Evolutionary conservation across 1,140 invertebrate genomes (phyloP).

Genomic region (Drosophila nikananu): DNA sequence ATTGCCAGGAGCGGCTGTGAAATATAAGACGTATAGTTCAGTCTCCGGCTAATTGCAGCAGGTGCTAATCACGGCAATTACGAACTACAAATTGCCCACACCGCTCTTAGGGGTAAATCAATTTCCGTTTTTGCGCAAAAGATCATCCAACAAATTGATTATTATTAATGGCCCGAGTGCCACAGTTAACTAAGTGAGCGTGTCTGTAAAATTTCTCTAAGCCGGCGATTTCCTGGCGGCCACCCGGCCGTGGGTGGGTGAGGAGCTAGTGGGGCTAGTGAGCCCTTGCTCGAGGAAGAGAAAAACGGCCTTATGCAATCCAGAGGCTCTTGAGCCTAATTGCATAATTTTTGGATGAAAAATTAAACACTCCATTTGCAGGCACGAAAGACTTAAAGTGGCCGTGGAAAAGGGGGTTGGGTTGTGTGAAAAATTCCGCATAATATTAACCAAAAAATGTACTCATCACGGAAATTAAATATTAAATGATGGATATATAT

Average conservation of each 20-base stretch:
- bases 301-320: constrained; percentile 54
- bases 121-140: constrained; percentile 66
- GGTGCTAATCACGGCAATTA: constrained; percentile 63
- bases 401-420: not conserved
- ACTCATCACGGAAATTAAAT: not conserved
- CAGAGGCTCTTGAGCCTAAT: constrained; percentile 23
- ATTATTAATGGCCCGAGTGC: constrained; percentile 41
- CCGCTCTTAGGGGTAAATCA: constrained; percentile 61
- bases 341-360: constrained; percentile 50
- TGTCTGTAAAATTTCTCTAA: constrained; percentile 57
- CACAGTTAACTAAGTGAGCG: constrained; percentile 66
- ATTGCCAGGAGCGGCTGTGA: constrained; percentile 26
- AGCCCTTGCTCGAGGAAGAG: constrained; percentile 27
- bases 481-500: not conserved
- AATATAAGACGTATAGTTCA: not conserved
- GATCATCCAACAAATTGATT: constrained; percentile 55
- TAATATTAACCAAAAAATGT: not conserved
- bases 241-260: not conserved
- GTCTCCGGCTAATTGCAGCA: constrained; percentile 48
- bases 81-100: constrained; percentile 30
- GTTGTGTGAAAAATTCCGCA: not conserved
- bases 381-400: not conserved
- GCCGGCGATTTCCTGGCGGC: constrained; percentile 54
- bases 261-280: not conserved
- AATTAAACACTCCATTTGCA: constrained; percentile 23